Evolutionary conservation across 2,888 invertebrate genomes (phyloP).

Genomic region (Frankliniella intonsa): DNA sequence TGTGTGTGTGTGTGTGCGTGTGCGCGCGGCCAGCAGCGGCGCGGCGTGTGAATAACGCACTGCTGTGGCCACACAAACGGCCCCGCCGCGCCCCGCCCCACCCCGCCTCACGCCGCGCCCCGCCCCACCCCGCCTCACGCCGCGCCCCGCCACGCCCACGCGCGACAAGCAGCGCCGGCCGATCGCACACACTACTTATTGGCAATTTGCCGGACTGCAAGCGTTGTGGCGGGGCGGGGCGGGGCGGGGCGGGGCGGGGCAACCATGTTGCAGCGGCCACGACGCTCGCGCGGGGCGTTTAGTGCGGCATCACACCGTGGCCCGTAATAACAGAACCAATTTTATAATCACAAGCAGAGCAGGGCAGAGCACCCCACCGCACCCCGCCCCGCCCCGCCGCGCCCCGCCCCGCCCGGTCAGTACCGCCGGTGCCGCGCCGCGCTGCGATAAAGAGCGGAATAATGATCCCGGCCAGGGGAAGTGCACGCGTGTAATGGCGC

Average conservation of each 20-base stretch:
- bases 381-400: no score
- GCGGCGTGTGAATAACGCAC: background rate
- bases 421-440: background rate
- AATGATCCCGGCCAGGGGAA: no score
- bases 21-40: no score
- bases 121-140: no score
- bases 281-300: background rate
- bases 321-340: constrained; percentile 22
- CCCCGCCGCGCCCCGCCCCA: background rate
- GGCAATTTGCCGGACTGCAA: background rate
- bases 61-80: no score
- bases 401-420: no score
- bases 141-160: background rate
- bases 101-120: no score
- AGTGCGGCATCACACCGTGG: background rate
- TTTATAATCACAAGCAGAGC: constrained; percentile 10
- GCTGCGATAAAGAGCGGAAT: background rate
- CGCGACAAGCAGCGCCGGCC: background rate
- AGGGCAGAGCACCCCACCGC: no score
- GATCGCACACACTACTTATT: constrained; percentile 1
- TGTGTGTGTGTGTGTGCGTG: no score
- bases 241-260: background rate
- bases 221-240: no score
- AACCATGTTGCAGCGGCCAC: background rate
- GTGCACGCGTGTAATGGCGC: no score